Conservation (phyloP, 1,140 invertebrate species). For the Drosophila chauvacae region DNA sequence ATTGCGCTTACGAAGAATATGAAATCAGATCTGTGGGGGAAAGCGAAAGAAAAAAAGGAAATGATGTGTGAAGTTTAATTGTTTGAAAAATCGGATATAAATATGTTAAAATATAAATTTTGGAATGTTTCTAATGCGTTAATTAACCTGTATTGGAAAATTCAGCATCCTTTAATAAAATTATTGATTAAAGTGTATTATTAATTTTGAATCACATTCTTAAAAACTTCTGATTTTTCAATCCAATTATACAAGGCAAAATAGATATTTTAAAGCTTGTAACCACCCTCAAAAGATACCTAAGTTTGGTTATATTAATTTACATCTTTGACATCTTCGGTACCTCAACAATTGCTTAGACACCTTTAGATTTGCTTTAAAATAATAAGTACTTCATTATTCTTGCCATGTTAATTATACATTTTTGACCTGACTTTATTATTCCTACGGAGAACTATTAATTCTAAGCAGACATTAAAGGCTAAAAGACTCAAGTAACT, state of each 20-base stretch:
- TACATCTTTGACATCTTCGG: neutral
- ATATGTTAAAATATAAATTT: neutral
- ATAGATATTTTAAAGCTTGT: neutral
- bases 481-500: neutral
- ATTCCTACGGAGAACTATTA: neutral
- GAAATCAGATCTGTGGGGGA: neutral
- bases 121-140: neutral
- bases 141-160: neutral
- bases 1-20: neutral
- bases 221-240: too few species aligned
- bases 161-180: neutral
- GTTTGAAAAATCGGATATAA: neutral
- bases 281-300: neutral
- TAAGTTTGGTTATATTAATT: too few species aligned
- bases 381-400: neutral
- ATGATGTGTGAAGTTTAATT: neutral
- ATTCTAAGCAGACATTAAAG: neutral
- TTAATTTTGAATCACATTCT: neutral
- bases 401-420: neutral
- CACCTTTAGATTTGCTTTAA: neutral
- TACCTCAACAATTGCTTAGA: neutral
- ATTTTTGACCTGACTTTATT: neutral
- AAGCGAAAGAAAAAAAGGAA: too few species aligned
- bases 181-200: neutral
- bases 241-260: too few species aligned